phyloP scores from a whole-genome alignment of 2,797 vertebrate species.

The Cyprinella venusta region DNA sequence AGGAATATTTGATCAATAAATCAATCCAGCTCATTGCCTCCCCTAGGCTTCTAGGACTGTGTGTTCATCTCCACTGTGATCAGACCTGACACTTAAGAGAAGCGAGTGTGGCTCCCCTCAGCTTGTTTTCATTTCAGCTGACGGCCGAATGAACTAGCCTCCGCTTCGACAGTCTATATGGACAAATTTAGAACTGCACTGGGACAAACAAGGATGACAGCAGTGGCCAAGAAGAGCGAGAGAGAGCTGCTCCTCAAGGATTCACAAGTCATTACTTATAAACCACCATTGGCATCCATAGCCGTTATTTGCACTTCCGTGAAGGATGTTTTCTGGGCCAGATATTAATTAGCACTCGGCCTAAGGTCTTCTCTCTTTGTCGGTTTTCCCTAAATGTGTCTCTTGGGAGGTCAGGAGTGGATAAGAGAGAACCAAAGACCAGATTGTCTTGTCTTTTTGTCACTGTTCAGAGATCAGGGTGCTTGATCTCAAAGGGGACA shows the following conservation, averaged over 20 bases:
- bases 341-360: constrained; percentile 54
- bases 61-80: constrained; percentile 38
- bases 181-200: constrained; percentile 46
- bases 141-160: constrained; percentile 53
- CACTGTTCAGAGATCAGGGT: constrained; percentile 10
- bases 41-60: constrained; percentile 30
- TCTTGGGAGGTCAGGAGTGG: constrained; percentile 36
- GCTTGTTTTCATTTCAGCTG: constrained; percentile 51
- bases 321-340: constrained; percentile 41
- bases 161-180: constrained; percentile 47
- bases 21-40: constrained; percentile 40
- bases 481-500: constrained; percentile 7
- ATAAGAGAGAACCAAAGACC: constrained; percentile 27
- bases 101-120: constrained; percentile 27
- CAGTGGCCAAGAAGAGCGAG: neutral
- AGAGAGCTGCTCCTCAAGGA: constrained; percentile 24
- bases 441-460: constrained; percentile 27
- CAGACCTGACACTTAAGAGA: constrained; percentile 35
- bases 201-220: constrained; percentile 42
- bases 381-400: constrained; percentile 20
- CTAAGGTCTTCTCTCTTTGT: constrained; percentile 38
- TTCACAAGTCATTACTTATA: constrained; percentile 51
- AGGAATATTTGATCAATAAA: constrained; percentile 51
- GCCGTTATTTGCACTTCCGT: constrained; percentile 26
- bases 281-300: constrained; percentile 22